Conservation (phyloP, 2,888 invertebrate genomes). For the Chaetogeoica ovagalla region DNA sequence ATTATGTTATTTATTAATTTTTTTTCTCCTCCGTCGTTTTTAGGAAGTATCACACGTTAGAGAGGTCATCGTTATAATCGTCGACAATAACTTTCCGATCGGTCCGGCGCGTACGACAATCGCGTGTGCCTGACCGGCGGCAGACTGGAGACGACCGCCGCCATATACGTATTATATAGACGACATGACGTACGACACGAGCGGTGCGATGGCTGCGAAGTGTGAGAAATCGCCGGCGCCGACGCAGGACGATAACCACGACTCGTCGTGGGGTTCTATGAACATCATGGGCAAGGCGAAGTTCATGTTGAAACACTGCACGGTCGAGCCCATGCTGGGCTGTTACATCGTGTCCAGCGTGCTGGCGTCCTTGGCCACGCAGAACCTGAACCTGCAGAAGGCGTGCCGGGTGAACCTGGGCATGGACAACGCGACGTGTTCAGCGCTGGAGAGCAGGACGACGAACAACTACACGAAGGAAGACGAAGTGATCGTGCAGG, state of each 20-base stretch:
- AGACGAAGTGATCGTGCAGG: constrained; percentile 69
- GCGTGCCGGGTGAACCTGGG: constrained; percentile 81
- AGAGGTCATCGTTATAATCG: too few species aligned
- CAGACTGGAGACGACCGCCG: too few species aligned
- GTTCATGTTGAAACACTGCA: constrained; percentile 68
- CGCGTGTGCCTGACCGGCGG: too few species aligned
- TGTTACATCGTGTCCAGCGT: constrained; percentile 71
- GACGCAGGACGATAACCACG: constrained; percentile 16
- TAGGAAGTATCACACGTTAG: too few species aligned
- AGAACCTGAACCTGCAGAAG: constrained; percentile 83
- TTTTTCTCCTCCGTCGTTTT: too few species aligned
- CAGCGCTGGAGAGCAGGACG: constrained; percentile 73
- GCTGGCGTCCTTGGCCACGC: constrained; percentile 75
- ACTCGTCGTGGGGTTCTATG: constrained; percentile 32
- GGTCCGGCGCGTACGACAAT: too few species aligned
- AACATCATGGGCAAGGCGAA: constrained; percentile 56
- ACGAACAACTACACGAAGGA: constrained; percentile 69
- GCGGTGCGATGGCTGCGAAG: constrained; percentile 1
- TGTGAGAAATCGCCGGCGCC: constrained; percentile 2
- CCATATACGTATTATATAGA: too few species aligned
- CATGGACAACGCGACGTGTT: constrained; percentile 74
- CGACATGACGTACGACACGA: constrained; percentile 38
- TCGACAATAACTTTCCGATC: too few species aligned
- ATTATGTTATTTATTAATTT: too few species aligned
- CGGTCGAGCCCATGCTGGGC: constrained; percentile 76